phyloP scores from a whole-genome alignment of 2,797 vertebrate species.

The Platyrinchus mystaceus region DNA sequence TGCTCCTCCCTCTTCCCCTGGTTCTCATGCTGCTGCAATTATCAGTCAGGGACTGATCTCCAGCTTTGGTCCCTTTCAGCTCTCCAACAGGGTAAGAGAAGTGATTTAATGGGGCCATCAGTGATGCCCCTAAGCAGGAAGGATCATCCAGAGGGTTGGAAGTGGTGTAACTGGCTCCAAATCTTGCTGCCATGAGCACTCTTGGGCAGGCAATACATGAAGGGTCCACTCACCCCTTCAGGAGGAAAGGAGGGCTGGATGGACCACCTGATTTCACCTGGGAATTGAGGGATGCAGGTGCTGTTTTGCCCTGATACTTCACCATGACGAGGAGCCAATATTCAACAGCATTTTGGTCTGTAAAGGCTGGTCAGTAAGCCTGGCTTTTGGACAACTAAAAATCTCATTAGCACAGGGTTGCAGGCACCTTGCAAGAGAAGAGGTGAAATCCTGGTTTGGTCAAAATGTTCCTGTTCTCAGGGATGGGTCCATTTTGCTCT shows the following conservation, averaged over 20 bases:
- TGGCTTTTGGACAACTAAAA: neutral
- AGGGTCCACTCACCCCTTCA: neutral
- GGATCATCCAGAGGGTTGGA: neutral
- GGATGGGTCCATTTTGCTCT: neutral
- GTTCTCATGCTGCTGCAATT: neutral
- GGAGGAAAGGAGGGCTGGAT: neutral
- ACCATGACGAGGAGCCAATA: accelerated
- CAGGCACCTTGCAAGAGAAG: neutral
- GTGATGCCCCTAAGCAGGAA: neutral
- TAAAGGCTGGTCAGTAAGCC: neutral
- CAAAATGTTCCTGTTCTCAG: neutral
- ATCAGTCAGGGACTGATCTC: neutral
- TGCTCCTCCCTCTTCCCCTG: neutral
- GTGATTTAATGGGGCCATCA: neutral
- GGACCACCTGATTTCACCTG: neutral
- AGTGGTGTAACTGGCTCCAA: neutral
- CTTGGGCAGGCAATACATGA: accelerated
- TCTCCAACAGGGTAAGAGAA: neutral
- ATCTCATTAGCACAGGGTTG: neutral
- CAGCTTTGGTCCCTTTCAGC: neutral
- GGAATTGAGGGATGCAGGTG: neutral
- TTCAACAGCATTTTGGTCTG: neutral
- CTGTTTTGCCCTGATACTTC: neutral
- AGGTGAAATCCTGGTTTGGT: neutral
- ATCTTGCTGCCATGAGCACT: neutral